These are phyloP conservation scores for Atlantisia rogersi DNA, from an alignment of 2,113 vertebrate genomes.

Conservation along the genomic window DNA sequence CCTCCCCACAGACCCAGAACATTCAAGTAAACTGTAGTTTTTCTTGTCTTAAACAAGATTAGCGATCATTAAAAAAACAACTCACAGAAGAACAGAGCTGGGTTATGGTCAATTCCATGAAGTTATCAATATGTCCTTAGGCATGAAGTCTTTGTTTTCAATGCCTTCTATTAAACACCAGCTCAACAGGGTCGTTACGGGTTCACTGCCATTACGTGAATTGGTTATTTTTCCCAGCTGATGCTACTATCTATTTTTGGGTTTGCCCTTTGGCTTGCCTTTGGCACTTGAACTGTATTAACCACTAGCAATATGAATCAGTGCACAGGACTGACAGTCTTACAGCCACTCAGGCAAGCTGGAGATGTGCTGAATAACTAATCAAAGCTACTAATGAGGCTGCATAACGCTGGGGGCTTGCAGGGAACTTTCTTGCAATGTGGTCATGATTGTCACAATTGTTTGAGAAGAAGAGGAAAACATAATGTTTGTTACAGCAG, in stretches of 20 bases:
- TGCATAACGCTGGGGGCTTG: neutral
- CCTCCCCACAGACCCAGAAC: neutral
- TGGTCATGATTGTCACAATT: neutral
- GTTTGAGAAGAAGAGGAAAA: slow-evolving; percentile 21
- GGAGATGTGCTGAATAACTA: slow-evolving; percentile 16
- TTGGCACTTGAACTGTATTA: slow-evolving; percentile 26
- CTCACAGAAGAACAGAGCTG: neutral
- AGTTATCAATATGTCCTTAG: neutral
- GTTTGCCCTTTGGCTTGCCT: slow-evolving; percentile 57
- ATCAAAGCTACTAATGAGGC: slow-evolving; percentile 48
- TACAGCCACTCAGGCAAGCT: neutral
- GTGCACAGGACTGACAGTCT: neutral
- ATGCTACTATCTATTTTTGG: slow-evolving; percentile 20
- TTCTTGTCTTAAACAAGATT: slow-evolving; percentile 24
- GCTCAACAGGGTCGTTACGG: neutral
- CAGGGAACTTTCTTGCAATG: neutral
- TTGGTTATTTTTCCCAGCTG: slow-evolving; percentile 10
- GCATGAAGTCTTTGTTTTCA: neutral
- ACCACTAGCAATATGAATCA: neutral
- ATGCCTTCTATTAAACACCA: neutral
- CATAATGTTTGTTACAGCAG: neutral
- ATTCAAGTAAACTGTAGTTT: neutral
- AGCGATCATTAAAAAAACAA: neutral
- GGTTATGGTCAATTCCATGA: neutral
- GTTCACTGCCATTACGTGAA: neutral